Evolutionary conservation across 2,113 vertebrate genomes (phyloP), one percentile per base, ranked within the genome.

Genomic region (Ctenodactylus gundi): DNA sequence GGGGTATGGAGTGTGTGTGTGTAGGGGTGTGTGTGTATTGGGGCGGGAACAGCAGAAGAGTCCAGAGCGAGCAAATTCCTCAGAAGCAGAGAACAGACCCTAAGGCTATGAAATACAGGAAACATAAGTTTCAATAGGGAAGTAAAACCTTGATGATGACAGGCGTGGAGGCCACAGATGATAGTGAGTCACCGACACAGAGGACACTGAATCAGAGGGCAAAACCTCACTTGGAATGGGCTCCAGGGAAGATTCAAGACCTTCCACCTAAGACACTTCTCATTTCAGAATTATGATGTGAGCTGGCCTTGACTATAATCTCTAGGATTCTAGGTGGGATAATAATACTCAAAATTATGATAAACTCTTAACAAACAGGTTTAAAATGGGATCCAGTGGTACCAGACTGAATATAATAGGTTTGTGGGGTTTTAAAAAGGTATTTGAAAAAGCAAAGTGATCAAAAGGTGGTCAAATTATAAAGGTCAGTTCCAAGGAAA

Each of bases 41-140:
- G 2, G 6, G 39, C 7, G 1, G 20, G 10, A 2, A 51, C 21
- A 39, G 31, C 8, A 23, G 62, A 64, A 25, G 44, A 85, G 51
- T 13, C 12, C 2, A 12, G 21, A 87, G 70, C 39, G 3, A 36
- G 58, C 15, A 1, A 27, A 77, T 93, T 95, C 93, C 76, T 88
- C 34, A 41, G 94, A 96, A 91, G 44, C 39, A 76, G 60, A 91
- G 62, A 57, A 78, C 3, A 82, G 58, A 27, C 55, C 90, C 72
- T 64, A 25, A 93, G 55, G 81, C 67, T 3, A 91, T 57, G 67
- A 94, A 96, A 94, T 65, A 92, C 25, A 93, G 94, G 94, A 95
- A 97, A 86, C 3, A 0, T 7, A 27, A 86, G 95, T 91, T 96
- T 93, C 96, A 73, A 15, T 1, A 34, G 84, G 60, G 96, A 96